Conservation (phyloP, 2,888 invertebrate species). For the Drosophila cracens region DNA sequence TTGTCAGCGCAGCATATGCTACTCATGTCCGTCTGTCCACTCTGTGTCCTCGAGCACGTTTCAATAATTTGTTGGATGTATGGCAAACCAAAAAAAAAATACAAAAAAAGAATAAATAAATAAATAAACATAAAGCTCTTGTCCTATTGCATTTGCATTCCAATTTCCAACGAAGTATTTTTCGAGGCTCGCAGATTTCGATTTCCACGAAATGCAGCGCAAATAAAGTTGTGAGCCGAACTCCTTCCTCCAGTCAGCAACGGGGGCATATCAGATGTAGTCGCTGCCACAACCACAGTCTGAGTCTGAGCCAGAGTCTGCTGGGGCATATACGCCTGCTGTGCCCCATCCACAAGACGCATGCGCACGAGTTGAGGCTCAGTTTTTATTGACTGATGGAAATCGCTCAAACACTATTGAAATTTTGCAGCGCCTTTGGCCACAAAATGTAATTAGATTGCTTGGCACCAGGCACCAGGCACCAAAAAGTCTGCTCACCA, state of each 20-base stretch:
- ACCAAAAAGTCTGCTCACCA: constrained; percentile 31
- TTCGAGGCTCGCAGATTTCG: constrained; percentile 56
- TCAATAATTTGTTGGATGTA: constrained; percentile 63
- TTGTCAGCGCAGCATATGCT: constrained; percentile 72
- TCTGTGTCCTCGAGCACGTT: constrained; percentile 32
- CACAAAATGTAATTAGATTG: constrained; percentile 80
- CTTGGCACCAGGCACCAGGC: constrained; percentile 19
- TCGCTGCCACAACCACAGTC: constrained; percentile 17
- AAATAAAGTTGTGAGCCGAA: constrained; percentile 76
- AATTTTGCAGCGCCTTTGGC: constrained; percentile 49
- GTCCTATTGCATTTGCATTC: constrained; percentile 50
- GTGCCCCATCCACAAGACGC: constrained; percentile 41
- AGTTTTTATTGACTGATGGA: constrained; percentile 82
- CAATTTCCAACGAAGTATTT: constrained; percentile 77
- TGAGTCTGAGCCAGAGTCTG: neutral
- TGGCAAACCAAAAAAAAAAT: constrained; percentile 6
- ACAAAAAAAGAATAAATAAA: neutral
- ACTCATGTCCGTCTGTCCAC: neutral
- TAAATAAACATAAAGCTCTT: constrained; percentile 12
- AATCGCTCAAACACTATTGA: constrained; percentile 76
- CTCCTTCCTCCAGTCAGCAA: constrained; percentile 13
- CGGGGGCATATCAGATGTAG: constrained; percentile 67
- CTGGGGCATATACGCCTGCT: constrained; percentile 55
- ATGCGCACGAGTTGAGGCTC: constrained; percentile 21
- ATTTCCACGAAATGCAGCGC: constrained; percentile 72